These are phyloP conservation scores for Myopa testacea DNA, from an alignment of 2,888 invertebrate species.

Conservation along the genomic window DNA sequence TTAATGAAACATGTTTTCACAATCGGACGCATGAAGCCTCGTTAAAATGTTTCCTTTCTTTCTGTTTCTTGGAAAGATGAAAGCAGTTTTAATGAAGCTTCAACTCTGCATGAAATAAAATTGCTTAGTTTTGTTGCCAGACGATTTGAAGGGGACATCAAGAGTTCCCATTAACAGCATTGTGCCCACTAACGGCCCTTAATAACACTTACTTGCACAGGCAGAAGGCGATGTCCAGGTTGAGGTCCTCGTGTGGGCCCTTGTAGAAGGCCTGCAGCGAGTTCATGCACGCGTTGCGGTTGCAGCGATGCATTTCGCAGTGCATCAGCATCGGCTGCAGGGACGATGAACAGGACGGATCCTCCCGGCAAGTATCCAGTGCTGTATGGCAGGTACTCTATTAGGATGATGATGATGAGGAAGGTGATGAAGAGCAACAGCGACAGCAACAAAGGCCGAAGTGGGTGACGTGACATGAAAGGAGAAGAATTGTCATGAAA, in stretches of 20 bases:
- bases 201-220: conserved; percentile 84
- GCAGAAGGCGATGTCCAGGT: conserved; percentile 91
- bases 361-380: conserved; percentile 83
- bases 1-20: background rate
- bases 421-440: no score
- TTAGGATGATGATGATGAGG: background rate
- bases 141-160: no score
- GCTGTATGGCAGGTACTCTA: conserved; percentile 91
- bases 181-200: no score
- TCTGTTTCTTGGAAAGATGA: no score
- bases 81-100: no score
- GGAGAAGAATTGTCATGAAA: background rate
- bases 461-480: background rate
- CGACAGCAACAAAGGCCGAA: background rate
- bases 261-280: conserved; percentile 88
- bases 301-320: conserved; percentile 82
- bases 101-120: no score
- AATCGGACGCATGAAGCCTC: background rate
- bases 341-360: conserved; percentile 81
- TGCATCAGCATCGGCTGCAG: conserved; percentile 87
- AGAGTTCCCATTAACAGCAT: no score
- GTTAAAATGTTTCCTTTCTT: no score
- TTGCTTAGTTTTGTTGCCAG: no score
- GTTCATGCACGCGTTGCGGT: conserved; percentile 88
- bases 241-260: conserved; percentile 83